phyloP scores from a whole-genome alignment of 1,140 invertebrate species.

The Aphis craccivora region DNA sequence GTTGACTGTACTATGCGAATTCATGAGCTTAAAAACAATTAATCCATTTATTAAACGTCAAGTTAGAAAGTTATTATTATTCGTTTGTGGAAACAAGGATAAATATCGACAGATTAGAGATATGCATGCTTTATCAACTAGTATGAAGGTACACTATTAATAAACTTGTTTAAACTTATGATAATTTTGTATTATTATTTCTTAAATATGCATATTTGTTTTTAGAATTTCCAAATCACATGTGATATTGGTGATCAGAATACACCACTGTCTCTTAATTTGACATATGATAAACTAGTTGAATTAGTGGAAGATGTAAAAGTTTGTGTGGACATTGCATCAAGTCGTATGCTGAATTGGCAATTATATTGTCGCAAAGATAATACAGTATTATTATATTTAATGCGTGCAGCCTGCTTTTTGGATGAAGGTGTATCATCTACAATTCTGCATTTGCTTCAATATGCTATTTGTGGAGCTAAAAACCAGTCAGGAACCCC shows the following conservation, averaged over 20 bases:
- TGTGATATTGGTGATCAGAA: conserved; percentile 27
- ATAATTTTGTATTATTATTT: conserved; percentile 23
- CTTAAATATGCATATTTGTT: neutral
- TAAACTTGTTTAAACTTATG: neutral
- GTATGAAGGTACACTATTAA: conserved; percentile 71
- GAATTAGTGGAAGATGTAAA: conserved; percentile 95
- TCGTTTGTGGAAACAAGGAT: conserved; percentile 94
- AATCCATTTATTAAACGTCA: conserved; percentile 75
- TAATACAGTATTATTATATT: conserved; percentile 77
- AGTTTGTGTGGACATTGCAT: conserved; percentile 90
- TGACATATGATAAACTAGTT: conserved; percentile 86
- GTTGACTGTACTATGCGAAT: conserved; percentile 89
- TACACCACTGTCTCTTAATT: conserved; percentile 21
- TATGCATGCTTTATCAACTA: conserved; percentile 85
- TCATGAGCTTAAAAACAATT: conserved; percentile 86
- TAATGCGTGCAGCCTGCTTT: conserved; percentile 80
- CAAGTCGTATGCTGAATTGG: conserved; percentile 92
- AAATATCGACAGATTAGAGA: conserved; percentile 93
- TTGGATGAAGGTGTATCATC: conserved; percentile 93
- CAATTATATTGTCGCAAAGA: conserved; percentile 85
- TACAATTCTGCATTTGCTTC: conserved; percentile 87
- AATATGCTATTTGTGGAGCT: conserved; percentile 79
- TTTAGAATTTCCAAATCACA: conserved; percentile 47
- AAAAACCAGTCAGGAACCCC: conserved; percentile 42
- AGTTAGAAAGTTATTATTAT: conserved; percentile 88